Conservation (phyloP, 2,888 invertebrate genomes). For the Agonopterix heracliana region DNA sequence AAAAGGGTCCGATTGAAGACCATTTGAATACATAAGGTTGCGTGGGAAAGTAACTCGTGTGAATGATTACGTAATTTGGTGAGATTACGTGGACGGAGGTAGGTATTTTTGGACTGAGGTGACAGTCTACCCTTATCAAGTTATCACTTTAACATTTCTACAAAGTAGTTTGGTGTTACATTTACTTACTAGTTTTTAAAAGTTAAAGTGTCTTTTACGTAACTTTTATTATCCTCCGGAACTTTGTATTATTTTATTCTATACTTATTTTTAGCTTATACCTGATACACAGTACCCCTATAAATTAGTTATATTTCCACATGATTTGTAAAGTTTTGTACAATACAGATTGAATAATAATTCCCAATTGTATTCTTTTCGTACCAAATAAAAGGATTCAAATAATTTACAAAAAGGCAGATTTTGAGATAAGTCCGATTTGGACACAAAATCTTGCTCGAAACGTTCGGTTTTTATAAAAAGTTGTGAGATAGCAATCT, state of each 20-base stretch:
- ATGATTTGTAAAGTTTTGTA: no score
- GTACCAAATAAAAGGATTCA: neutral
- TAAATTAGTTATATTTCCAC: no score
- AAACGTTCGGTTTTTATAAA: slow-evolving; percentile 7
- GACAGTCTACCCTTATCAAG: slow-evolving; percentile 13
- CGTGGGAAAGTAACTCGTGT: slow-evolving; percentile 51
- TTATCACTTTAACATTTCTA: slow-evolving; percentile 12
- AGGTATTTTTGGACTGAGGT: neutral
- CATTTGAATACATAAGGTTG: slow-evolving; percentile 39
- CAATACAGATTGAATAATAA: no score
- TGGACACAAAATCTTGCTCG: slow-evolving; percentile 5
- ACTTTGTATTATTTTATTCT: no score
- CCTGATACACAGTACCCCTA: no score
- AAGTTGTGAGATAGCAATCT: slow-evolving; percentile 9
- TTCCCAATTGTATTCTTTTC: neutral
- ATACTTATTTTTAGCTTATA: no score
- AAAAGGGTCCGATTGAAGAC: slow-evolving; percentile 50
- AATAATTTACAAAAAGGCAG: neutral
- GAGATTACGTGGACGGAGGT: neutral
- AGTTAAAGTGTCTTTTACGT: slow-evolving; percentile 3
- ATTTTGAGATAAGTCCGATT: neutral
- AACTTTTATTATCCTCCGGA: no score
- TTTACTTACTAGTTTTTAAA: slow-evolving; percentile 9
- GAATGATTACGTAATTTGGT: slow-evolving; percentile 23
- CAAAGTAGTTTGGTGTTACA: slow-evolving; percentile 4